Percentiles rank a stretch among this genome's conserved stretches.
Evolutionary conservation across 1,140 invertebrate genomes (phyloP).

Genomic region (Nasonia giraulti): DNA sequence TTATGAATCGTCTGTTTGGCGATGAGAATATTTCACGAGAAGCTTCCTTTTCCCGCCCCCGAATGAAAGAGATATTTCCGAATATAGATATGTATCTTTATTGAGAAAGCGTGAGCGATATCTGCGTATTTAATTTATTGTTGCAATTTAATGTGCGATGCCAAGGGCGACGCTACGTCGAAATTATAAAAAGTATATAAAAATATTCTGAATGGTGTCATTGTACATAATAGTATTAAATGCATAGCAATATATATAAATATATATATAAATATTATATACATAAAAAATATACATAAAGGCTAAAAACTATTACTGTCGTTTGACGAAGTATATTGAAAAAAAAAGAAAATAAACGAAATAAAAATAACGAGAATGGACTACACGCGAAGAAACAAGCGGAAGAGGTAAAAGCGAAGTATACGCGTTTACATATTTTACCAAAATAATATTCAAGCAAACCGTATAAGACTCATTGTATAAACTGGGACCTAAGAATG

Average conservation of each 20-base stretch:
- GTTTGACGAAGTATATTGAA: constrained; percentile 60
- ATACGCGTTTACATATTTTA: constrained; percentile 32
- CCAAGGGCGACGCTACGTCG: constrained; percentile 30
- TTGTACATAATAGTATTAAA: constrained; percentile 73
- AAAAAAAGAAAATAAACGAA: constrained; percentile 33
- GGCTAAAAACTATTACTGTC: constrained; percentile 59
- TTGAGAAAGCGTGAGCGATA: constrained; percentile 39
- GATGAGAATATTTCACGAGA: constrained; percentile 22
- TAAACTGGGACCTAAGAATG: constrained; percentile 54
- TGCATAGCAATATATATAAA: constrained; percentile 58
- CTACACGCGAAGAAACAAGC: constrained; percentile 9
- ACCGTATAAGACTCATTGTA: constrained; percentile 42
- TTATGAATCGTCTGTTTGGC: not conserved
- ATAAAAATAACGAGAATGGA: constrained; percentile 33
- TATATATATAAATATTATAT: constrained; percentile 23
- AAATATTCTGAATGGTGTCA: constrained; percentile 64
- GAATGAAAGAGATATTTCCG: constrained; percentile 45
- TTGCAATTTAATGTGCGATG: constrained; percentile 59
- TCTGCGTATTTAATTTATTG: constrained; percentile 69
- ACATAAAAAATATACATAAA: constrained; percentile 21
- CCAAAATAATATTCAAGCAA: constrained; percentile 46
- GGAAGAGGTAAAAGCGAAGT: constrained; percentile 7
- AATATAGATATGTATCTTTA: constrained; percentile 21
- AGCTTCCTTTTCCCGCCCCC: constrained; percentile 19
- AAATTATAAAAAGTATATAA: constrained; percentile 41